Percentiles rank a stretch among this genome's conserved stretches.
These are phyloP conservation scores for Gorsachius magnificus DNA, from an alignment of 2,797 vertebrate genomes.

Conservation along the genomic window DNA sequence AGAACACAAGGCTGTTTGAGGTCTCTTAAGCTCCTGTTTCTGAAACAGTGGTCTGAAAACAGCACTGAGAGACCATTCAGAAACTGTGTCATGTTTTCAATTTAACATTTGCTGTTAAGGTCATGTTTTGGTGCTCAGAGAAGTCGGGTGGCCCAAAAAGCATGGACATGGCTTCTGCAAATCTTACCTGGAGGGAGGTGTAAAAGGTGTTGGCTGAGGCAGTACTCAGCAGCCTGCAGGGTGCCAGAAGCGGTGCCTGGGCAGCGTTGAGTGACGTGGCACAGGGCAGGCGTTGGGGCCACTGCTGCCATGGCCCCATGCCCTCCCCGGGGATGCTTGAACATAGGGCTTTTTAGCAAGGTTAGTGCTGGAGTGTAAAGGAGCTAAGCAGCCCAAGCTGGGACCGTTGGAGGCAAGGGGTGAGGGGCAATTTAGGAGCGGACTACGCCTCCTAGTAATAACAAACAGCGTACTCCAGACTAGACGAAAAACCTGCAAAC, in stretches of 20 bases:
- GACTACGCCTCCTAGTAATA: background rate
- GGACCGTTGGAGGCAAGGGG: background rate
- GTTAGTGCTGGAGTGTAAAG: background rate
- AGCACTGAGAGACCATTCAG: background rate
- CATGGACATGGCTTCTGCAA: background rate
- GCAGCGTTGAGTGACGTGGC: background rate
- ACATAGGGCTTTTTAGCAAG: fast-evolving
- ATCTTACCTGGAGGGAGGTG: background rate
- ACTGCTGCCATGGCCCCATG: fast-evolving
- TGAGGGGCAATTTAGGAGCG: background rate
- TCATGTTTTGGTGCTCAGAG: background rate
- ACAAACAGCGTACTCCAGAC: fast-evolving
- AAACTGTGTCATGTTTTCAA: background rate
- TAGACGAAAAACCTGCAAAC: background rate
- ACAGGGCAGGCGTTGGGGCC: background rate
- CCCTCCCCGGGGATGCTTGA: fast-evolving
- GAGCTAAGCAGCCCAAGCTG: background rate
- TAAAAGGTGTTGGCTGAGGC: background rate
- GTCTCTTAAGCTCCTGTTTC: background rate
- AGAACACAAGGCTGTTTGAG: background rate
- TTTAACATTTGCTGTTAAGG: background rate
- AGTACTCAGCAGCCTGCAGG: background rate
- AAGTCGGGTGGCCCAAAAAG: background rate
- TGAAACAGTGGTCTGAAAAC: background rate
- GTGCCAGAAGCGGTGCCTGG: fast-evolving